These are phyloP conservation scores for Zosterops hypoxanthus DNA, from an alignment of 2,113 vertebrate genomes.

Conservation along the genomic window DNA sequence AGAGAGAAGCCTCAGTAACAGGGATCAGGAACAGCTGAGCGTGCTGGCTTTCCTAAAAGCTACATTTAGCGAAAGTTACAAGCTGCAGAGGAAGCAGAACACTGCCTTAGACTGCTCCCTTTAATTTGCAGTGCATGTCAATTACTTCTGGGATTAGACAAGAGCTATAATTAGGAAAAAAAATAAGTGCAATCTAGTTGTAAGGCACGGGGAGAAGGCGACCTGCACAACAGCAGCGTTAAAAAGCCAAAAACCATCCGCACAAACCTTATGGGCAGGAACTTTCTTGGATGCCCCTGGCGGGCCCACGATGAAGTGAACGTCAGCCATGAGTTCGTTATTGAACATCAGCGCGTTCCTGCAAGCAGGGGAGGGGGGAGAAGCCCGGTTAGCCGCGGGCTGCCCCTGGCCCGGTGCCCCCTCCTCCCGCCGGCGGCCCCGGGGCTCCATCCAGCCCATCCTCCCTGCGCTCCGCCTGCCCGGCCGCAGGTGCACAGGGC, in stretches of 20 bases:
- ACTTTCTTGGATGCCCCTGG: constrained; percentile 83
- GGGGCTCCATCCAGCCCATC: not conserved
- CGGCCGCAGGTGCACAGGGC: not conserved
- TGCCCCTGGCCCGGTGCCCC: not conserved
- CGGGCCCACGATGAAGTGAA: constrained; percentile 94
- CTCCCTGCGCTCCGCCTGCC: not conserved
- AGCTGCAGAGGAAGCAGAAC: not conserved
- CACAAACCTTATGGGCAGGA: constrained; percentile 94
- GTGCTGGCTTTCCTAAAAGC: not conserved
- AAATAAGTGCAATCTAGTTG: not conserved
- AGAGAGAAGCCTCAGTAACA: constrained; percentile 18
- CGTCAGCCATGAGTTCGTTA: constrained; percentile 97
- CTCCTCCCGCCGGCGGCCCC: constrained; percentile 1
- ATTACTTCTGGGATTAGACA: not conserved
- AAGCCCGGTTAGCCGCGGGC: not conserved
- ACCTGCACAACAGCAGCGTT: not conserved
- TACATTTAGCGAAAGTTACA: not conserved
- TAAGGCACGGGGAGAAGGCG: not conserved
- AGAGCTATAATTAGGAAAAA: not conserved
- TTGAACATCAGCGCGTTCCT: constrained; percentile 99
- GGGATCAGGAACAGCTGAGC: not conserved
- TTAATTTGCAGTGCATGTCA: not conserved
- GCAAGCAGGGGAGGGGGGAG: constrained; percentile 51
- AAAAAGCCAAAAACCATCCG: not conserved
- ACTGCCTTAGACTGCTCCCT: not conserved